A percentile compares a stretch with the other conserved stretches of the same genome.
phyloP scores from a whole-genome alignment of 2,797 vertebrate genomes.

The Mustela erminea region DNA sequence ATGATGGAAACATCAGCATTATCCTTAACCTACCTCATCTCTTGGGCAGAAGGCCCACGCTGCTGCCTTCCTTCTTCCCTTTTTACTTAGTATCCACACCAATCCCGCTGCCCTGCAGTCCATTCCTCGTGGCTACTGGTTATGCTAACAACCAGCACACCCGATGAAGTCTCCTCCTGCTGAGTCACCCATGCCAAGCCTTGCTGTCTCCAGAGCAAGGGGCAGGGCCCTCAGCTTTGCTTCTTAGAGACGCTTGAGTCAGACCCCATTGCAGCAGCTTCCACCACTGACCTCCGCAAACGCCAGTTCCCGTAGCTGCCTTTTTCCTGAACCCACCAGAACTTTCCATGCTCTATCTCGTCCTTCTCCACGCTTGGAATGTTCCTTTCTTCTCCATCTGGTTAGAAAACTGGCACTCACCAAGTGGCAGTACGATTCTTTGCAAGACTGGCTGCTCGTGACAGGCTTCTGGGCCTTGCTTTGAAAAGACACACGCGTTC shows the following conservation, averaged over 20 bases:
- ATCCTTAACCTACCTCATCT: background rate
- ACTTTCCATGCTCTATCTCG: background rate
- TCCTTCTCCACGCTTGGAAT: background rate
- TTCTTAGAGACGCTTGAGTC: background rate
- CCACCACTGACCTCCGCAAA: background rate
- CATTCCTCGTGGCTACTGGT: background rate
- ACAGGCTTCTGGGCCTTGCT: background rate
- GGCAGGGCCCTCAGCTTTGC: background rate
- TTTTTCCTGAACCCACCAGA: background rate
- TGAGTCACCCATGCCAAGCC: background rate
- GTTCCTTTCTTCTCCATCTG: background rate
- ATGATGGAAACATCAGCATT: background rate
- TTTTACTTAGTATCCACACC: rapidly evolving
- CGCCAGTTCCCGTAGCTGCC: background rate
- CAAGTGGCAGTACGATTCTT: background rate
- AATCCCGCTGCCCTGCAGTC: too few relatives aligned
- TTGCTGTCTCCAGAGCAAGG: background rate
- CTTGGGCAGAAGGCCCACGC: background rate
- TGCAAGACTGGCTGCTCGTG: background rate
- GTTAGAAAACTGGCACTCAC: background rate
- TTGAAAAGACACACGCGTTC: background rate
- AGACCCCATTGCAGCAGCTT: background rate
- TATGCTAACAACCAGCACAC: background rate
- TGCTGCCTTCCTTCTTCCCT: background rate
- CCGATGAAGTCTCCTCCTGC: background rate